Evolutionary conservation across 2,888 invertebrate species (phyloP).

Genomic region (Gastracanthus pulcherrimus): DNA sequence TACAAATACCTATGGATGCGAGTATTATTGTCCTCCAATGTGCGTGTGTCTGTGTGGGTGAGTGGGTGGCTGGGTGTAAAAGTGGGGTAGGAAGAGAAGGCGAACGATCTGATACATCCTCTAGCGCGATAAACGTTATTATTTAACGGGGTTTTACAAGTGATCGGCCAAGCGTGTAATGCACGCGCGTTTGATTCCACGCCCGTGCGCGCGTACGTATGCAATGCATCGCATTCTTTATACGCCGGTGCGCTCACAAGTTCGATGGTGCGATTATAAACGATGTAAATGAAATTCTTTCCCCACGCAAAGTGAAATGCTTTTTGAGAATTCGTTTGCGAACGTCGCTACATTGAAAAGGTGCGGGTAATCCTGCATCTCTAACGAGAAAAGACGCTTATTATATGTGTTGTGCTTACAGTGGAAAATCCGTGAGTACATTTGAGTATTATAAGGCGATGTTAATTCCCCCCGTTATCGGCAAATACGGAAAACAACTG

Average conservation of each 20-base stretch:
- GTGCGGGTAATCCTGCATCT: not conserved
- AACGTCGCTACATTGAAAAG: not conserved
- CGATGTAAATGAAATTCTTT: not conserved
- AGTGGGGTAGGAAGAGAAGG: not conserved
- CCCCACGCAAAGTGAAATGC: not conserved
- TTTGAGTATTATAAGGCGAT: too few relatives aligned
- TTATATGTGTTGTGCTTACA: too few relatives aligned
- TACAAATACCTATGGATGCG: not conserved
- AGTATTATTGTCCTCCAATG: not conserved
- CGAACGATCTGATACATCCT: not conserved
- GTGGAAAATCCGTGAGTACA: too few relatives aligned
- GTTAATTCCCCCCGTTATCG: too few relatives aligned
- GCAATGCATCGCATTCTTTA: too few relatives aligned
- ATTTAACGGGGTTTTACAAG: conserved; percentile 45
- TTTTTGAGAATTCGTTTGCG: not conserved
- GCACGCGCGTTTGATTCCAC: not conserved
- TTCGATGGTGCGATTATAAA: not conserved
- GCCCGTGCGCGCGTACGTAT: not conserved
- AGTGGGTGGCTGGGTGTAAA: too few relatives aligned
- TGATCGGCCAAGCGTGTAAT: conserved; percentile 24
- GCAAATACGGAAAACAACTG: too few relatives aligned
- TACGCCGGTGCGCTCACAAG: not conserved
- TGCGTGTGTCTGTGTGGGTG: not conserved
- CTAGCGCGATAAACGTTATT: conserved; percentile 39
- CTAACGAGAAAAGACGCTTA: too few relatives aligned